Evolutionary conservation across 2,888 invertebrate genomes (phyloP), one percentile per base, ranked within the genome.

Genomic region (Apotomis turbidana): DNA sequence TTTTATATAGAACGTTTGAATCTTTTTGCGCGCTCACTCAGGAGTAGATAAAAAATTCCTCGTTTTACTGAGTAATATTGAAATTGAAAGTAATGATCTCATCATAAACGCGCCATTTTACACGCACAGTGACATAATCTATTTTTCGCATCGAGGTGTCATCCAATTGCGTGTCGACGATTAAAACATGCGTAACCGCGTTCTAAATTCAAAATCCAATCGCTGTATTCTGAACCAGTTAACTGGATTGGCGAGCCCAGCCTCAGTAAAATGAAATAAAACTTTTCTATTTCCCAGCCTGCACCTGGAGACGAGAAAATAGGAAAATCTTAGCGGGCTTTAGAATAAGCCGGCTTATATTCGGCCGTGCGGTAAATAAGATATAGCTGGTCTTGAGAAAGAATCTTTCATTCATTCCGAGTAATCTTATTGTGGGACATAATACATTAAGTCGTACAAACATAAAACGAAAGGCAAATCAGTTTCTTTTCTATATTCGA

Each of bases 311-410:
- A 78, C 74, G 79, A 78, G 78, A 84, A 86, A 86, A 83, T 81
- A 78, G 81, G 83, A 84, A 83, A 86, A 82, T 83, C 81, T 86
- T 83, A 78, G 77, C 79, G 78, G 82, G 81, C 81, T 83, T 84
- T 82, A 83, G 81, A 85, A 83, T 89, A 88, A 89, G 85, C 86
- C 84, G 83, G 83, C 83, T 85, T 85, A 84, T 78, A 83, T 79
- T 80, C 79, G 76, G 77, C 78, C 78, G 79, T 78, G 80, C 83
- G 81, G 85, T 81, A 81, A 81, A 80, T 84, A 83, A 81, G 81
- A 77, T 68, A 62, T 62, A 84, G 76, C 85, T 83, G 83, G 78
- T 71, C 67, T 63, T 85, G 78, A 79, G 76, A 76, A 76, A 77
- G 79, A 82, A 81, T 85, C 79, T 61, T 62, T 49, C 52, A 62